These are phyloP conservation scores for Butastur rufipennis DNA, from an alignment of 2,113 vertebrate genomes.

Conservation along the genomic window DNA sequence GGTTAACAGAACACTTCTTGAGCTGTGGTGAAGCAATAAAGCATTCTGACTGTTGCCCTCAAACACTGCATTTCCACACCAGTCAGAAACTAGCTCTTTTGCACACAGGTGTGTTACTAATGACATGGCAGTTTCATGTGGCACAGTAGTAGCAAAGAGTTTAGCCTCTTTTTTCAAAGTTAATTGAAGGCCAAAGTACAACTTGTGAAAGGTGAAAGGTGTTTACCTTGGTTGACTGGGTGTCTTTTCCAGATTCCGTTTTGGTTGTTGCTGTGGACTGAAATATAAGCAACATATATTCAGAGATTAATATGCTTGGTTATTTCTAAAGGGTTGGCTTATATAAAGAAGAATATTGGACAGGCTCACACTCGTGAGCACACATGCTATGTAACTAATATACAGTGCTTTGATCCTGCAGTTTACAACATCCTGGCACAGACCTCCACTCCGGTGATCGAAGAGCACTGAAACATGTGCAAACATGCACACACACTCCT, in stretches of 20 bases:
- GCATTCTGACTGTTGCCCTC: too few relatives aligned
- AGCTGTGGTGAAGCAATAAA: background rate
- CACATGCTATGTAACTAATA: background rate
- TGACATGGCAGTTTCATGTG: background rate
- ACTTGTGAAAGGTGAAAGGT: background rate
- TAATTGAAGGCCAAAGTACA: background rate
- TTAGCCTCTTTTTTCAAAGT: background rate
- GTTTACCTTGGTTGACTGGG: constrained; percentile 47
- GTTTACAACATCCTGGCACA: background rate
- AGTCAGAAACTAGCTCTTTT: too few relatives aligned
- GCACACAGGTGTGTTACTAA: too few relatives aligned
- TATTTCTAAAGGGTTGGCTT: background rate
- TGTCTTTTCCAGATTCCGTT: constrained; percentile 51
- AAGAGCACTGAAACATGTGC: too few relatives aligned
- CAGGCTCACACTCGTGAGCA: background rate
- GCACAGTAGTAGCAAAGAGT: background rate
- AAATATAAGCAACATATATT: background rate
- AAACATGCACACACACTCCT: background rate
- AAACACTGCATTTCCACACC: background rate
- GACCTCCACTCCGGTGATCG: background rate
- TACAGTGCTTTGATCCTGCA: too few relatives aligned
- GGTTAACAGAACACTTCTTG: background rate
- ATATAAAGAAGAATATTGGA: background rate
- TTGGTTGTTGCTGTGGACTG: background rate
- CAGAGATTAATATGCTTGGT: background rate